A percentile compares a stretch with the other conserved stretches of the same genome.
phyloP scores from a whole-genome alignment of 1,140 invertebrate species.

The Stenopsyche tienmushanensis region DNA sequence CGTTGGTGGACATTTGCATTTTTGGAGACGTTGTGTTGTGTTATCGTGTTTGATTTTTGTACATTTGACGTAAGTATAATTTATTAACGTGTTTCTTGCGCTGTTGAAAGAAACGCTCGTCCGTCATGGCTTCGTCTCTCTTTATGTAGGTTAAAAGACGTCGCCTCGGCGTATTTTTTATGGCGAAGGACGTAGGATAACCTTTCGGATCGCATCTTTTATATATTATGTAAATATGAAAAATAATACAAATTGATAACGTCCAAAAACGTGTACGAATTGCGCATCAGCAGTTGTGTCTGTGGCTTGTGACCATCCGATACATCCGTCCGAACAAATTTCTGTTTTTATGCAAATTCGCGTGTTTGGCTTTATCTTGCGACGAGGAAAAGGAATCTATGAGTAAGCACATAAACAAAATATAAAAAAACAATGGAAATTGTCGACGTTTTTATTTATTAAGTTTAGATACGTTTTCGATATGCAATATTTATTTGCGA shows the following conservation, averaged over 20 bases:
- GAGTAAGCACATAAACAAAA: conserved; percentile 17
- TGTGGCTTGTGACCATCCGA: neutral
- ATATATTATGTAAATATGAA: neutral
- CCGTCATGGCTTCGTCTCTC: too few relatives aligned
- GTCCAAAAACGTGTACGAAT: neutral
- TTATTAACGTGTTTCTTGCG: too few relatives aligned
- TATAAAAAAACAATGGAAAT: conserved; percentile 34
- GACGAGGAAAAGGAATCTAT: conserved; percentile 27
- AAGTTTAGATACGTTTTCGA: conserved; percentile 39
- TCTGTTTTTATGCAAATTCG: neutral
- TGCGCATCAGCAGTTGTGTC: neutral
- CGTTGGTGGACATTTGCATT: too few relatives aligned
- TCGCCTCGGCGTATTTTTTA: too few relatives aligned
- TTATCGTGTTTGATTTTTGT: too few relatives aligned
- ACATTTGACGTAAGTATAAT: too few relatives aligned
- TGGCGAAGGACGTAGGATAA: too few relatives aligned
- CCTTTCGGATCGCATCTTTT: too few relatives aligned
- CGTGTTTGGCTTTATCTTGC: neutral
- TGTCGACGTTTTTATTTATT: conserved; percentile 40
- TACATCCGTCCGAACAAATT: neutral
- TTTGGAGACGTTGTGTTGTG: too few relatives aligned
- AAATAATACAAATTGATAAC: neutral
- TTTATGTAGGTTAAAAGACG: too few relatives aligned
- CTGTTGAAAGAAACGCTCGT: too few relatives aligned
- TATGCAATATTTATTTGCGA: conserved; percentile 42